Conservation (phyloP, 2,113 vertebrate species). For the Brienomyrus longianalis region DNA sequence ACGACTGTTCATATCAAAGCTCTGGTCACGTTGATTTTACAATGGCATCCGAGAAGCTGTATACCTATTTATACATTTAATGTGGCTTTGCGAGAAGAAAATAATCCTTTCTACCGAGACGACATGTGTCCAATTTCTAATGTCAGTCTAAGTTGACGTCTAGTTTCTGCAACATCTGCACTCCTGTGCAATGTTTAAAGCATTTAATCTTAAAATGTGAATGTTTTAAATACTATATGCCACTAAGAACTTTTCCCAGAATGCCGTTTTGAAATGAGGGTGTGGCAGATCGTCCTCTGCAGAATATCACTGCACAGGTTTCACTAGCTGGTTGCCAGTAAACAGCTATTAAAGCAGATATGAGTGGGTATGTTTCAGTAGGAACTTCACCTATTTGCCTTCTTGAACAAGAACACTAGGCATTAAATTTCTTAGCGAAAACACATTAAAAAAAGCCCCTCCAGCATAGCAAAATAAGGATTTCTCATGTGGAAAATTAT, state of each 20-base stretch:
- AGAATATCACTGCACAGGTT: background rate
- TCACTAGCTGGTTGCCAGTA: background rate
- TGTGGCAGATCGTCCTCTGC: background rate
- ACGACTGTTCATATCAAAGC: background rate
- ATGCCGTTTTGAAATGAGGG: background rate
- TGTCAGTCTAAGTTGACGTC: background rate
- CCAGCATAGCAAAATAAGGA: background rate
- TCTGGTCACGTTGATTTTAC: constrained; percentile 2
- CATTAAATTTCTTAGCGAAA: background rate
- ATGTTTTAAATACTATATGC: background rate
- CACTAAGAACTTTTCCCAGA: background rate
- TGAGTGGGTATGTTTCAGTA: background rate
- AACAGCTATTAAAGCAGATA: no score
- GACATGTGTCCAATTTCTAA: background rate
- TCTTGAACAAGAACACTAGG: background rate
- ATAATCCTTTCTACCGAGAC: background rate
- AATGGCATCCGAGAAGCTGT: background rate
- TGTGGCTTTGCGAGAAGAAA: background rate
- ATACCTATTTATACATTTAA: background rate
- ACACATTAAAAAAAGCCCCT: background rate
- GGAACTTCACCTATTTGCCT: background rate
- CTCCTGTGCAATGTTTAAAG: background rate
- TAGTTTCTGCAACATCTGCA: background rate
- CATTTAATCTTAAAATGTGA: background rate
- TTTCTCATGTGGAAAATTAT: background rate